Conservation (phyloP, 30 jellyfish, hydroid and myxozoan species). For the Nemopilema nomurai region DNA sequence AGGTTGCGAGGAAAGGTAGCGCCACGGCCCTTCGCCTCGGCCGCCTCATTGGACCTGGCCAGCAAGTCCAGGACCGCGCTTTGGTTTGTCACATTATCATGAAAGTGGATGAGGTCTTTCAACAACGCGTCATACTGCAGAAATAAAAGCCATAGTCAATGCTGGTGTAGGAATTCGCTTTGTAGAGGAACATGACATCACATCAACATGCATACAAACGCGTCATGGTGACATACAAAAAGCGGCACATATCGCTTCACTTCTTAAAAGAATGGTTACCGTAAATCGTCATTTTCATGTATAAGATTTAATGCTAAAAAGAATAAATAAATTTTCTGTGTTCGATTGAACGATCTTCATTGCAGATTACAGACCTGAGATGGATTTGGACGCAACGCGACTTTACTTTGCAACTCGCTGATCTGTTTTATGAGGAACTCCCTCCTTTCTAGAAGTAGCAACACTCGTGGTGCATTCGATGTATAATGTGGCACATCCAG, state of each 20-base stretch:
- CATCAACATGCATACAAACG: too few species aligned
- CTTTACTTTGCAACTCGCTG: background rate
- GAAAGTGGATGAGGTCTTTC: slow-evolving; percentile 68
- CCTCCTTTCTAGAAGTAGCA: slow-evolving; percentile 47
- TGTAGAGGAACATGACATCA: too few species aligned
- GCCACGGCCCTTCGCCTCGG: background rate
- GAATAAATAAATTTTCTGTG: too few species aligned
- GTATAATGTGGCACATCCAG: slow-evolving; percentile 62
- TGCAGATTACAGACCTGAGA: slow-evolving; percentile 86
- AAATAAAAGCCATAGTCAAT: background rate
- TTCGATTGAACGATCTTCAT: too few species aligned
- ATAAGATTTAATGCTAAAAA: too few species aligned
- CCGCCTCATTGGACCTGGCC: slow-evolving; percentile 32
- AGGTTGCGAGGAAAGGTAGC: slow-evolving; percentile 7
- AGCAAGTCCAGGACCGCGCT: slow-evolving; percentile 37
- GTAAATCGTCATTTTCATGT: too few species aligned
- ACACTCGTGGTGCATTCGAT: slow-evolving; percentile 70
- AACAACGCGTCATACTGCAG: slow-evolving; percentile 65
- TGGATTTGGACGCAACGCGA: slow-evolving; percentile 78
- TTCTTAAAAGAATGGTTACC: too few species aligned
- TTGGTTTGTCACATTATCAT: slow-evolving; percentile 36
- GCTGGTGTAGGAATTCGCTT: too few species aligned
- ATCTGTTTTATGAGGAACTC: slow-evolving; percentile 21
- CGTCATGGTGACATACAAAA: too few species aligned
- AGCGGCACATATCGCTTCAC: too few species aligned